Evolutionary conservation across 2,797 vertebrate species (phyloP).

Genomic region (Cuniculus paca): DNA sequence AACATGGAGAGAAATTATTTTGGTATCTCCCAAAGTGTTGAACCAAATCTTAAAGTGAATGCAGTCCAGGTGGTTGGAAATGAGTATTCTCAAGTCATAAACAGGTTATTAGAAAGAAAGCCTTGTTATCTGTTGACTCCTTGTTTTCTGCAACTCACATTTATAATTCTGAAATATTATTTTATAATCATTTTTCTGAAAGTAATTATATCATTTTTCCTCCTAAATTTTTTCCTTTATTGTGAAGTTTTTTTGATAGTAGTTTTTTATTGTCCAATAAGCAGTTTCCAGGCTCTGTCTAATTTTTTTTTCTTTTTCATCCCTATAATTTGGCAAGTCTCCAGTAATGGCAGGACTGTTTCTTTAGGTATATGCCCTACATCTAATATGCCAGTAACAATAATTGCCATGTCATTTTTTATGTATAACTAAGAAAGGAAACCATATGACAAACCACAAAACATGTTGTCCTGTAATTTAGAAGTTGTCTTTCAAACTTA

Average conservation of each 20-base stretch:
- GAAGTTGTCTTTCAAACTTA: not conserved
- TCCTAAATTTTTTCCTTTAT: not conserved
- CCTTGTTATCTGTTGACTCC: not conserved
- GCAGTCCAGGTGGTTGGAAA: not conserved
- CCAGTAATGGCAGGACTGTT: not conserved
- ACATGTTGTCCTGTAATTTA: not conserved
- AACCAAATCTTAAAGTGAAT: not conserved
- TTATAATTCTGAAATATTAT: not conserved
- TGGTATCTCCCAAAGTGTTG: not conserved
- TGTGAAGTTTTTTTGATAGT: not conserved
- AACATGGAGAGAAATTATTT: not conserved
- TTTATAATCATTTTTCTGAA: not conserved
- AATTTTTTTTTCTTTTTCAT: not conserved
- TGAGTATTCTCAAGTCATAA: not conserved
- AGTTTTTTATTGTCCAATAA: not conserved
- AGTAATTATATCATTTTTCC: not conserved
- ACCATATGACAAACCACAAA: not conserved
- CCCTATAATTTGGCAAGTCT: not conserved
- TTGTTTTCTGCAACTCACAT: not conserved
- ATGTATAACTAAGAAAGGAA: not conserved
- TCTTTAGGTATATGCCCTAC: not conserved
- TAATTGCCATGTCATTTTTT: not conserved
- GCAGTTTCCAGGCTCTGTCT: not conserved
- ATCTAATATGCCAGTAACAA: not conserved
- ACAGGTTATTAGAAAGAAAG: not conserved